Base-by-base conservation (phyloP, 1,140 invertebrate genomes). In the Phortica variegata region DNA sequence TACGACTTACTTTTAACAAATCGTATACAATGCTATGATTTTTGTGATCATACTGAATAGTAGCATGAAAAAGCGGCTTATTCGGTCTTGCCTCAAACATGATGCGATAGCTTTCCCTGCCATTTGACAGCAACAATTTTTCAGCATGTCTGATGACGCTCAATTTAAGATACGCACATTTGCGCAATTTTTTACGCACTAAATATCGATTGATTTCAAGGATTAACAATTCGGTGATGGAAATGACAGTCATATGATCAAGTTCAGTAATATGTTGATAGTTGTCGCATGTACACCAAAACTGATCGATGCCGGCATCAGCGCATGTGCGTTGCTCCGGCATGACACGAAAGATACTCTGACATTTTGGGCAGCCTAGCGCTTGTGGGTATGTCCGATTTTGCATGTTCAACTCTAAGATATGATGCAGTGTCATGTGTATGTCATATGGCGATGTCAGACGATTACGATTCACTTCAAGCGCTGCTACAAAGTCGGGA, bases 391-490 rank as follows among this genome's bases (percentile, higher is more conserved):
- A 31, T 7, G 49, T 10, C 0, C 39, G 55, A 6, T 12, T n/a
- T 3, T 49, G 26, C 3, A 76, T 78, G 10, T 68, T 56, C 20
- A 78, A 17, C 15, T 73, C 51, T n/a, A 80, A 46, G 19, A 81
- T 65, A 48, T 81, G 65, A 41, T 72, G 68, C 15, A 80, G 49
- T 0, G 83, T 85, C 47, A 88, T 84, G 66, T 94, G 84, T 2
- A 96, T 72, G 70, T 95, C 91, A 73, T 85, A 95, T 0, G 90
- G 87, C 4, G 90, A 89, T 0, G 86, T 88, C 7, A 95, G 77
- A 16, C 86, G 81, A 52, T 83, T 82, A 12, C 77, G 78, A 63
- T 97, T 97, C 2, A 65, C 58, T 47, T 79, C 73, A n/a, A 97
- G 66, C 60, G 89, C 89, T 15, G 75, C 54, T 34, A 80, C 80